Evolutionary conservation across 2,113 vertebrate species (phyloP).

Genomic region (Stigmatopora argus): DNA sequence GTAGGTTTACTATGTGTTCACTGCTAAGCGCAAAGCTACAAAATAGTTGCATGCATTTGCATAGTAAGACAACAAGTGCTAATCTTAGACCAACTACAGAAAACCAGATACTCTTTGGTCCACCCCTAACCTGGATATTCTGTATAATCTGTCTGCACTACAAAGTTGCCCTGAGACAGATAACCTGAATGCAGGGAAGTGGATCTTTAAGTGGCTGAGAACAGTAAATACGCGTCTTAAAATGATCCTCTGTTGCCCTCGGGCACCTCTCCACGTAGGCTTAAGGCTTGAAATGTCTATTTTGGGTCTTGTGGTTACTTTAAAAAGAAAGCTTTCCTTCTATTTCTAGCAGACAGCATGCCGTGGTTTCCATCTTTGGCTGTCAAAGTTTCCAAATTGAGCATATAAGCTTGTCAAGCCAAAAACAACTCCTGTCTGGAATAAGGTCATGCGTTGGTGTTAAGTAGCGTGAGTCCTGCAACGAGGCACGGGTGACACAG

Average conservation of each 20-base stretch:
- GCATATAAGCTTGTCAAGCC: constrained; percentile 23
- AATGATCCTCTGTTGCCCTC: constrained; percentile 23
- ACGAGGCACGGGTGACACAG: constrained; percentile 1
- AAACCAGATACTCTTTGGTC: constrained; percentile 21
- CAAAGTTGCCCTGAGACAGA: constrained; percentile 13
- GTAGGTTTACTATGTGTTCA: not conserved
- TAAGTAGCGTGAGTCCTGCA: constrained; percentile 26
- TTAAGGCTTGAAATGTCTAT: constrained; percentile 48
- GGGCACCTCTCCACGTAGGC: constrained; percentile 27
- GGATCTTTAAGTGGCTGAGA: constrained; percentile 45
- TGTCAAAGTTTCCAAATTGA: constrained; percentile 45
- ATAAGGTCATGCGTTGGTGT: constrained; percentile 42
- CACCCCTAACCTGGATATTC: constrained; percentile 35
- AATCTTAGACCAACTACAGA: not conserved
- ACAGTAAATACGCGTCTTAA: constrained; percentile 48
- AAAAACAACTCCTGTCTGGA: constrained; percentile 23
- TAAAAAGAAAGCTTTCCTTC: constrained; percentile 41
- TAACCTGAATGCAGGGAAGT: constrained; percentile 40
- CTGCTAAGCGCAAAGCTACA: not conserved
- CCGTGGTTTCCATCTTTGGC: constrained; percentile 45
- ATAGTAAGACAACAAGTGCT: not conserved
- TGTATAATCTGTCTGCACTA: constrained; percentile 43
- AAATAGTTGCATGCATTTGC: not conserved
- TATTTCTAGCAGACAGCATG: constrained; percentile 41
- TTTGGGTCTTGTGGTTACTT: constrained; percentile 44